phyloP scores from a whole-genome alignment of 1,140 invertebrate genomes.

The Formica selysi region DNA sequence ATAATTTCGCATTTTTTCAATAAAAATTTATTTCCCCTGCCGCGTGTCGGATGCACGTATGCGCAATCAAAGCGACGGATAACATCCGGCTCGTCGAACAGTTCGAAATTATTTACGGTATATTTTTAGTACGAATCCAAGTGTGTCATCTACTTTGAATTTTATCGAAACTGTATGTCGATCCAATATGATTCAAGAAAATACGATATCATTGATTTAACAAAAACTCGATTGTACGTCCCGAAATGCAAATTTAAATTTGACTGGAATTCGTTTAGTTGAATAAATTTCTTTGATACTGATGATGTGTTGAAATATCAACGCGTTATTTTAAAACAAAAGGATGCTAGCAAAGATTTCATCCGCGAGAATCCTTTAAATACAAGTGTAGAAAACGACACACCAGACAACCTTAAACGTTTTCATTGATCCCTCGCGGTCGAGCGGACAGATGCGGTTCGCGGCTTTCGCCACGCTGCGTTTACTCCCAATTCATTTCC shows the following conservation, averaged over 20 bases:
- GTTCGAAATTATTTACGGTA: not conserved
- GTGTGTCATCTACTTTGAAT: not conserved
- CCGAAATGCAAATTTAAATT: not conserved
- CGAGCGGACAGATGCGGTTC: constrained; percentile 33
- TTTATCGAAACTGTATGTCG: not conserved
- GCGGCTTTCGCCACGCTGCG: constrained; percentile 37
- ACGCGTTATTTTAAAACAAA: not conserved
- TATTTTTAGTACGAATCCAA: constrained; percentile 1
- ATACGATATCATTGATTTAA: not conserved
- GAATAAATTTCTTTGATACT: constrained; percentile 6
- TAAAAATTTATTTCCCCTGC: constrained; percentile 75
- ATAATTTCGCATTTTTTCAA: constrained; percentile 73
- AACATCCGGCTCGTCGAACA: not conserved
- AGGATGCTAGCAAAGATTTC: not conserved
- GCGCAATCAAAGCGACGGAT: not conserved
- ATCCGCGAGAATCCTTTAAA: not conserved
- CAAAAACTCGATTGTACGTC: not conserved
- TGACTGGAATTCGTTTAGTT: not conserved
- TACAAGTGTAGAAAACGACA: not conserved
- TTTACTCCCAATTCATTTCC: constrained; percentile 70
- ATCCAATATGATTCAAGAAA: not conserved
- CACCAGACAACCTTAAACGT: constrained; percentile 27
- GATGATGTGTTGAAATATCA: not conserved
- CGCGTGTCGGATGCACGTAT: constrained; percentile 29
- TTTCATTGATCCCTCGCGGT: constrained; percentile 44